A percentile compares a stretch with the other conserved stretches of the same genome.
These are phyloP conservation scores for Phorcus lineatus DNA, from an alignment of 2,888 invertebrate species.

Conservation along the genomic window DNA sequence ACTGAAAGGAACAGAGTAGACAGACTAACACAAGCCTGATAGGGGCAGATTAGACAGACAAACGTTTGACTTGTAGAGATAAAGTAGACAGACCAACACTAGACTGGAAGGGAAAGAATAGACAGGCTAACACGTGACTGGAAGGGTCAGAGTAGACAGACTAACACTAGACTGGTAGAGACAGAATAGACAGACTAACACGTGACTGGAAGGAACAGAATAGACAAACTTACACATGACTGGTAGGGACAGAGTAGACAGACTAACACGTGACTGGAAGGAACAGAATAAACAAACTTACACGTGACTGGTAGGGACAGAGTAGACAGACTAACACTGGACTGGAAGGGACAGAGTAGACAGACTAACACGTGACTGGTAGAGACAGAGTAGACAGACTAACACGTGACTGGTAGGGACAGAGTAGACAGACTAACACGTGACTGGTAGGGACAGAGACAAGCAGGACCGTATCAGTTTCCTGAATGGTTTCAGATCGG, in stretches of 20 bases:
- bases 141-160: not conserved
- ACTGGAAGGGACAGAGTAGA: not conserved
- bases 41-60: too few species aligned
- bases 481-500: too few species aligned
- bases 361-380: not conserved
- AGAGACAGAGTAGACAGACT: not conserved
- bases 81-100: too few species aligned
- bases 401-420: not conserved
- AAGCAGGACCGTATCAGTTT: too few species aligned
- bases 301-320: not conserved
- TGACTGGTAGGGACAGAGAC: too few species aligned
- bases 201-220: too few species aligned
- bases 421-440: not conserved
- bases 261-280: not conserved
- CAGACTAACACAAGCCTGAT: too few species aligned
- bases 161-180: not conserved
- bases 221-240: not conserved
- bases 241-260: not conserved
- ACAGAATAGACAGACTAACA: not conserved
- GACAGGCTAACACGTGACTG: not conserved
- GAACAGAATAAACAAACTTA: not conserved
- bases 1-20: too few species aligned
- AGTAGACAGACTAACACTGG: not conserved
- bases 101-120: not conserved
- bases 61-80: too few species aligned